phyloP scores from a whole-genome alignment of 92 coral and sea anemone genomes.

The Parazoanthus swiftii region DNA sequence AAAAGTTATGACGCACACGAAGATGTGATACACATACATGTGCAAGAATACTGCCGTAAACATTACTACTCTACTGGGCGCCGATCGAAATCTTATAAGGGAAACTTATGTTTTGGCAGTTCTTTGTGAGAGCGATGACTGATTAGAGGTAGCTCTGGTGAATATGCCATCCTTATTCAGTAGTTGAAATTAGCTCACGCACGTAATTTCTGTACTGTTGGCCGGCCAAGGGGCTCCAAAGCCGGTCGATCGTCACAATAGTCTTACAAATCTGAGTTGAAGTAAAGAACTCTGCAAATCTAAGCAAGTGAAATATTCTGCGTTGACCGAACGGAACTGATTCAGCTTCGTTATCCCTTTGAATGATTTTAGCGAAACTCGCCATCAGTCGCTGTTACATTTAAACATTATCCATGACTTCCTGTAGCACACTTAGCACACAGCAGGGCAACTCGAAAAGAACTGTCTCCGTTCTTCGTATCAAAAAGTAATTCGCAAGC shows the following conservation, averaged over 20 bases:
- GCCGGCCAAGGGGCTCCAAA: too few relatives aligned
- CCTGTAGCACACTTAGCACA: not conserved
- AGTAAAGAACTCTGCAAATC: not conserved
- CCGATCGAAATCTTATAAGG: not conserved
- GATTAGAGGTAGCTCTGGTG: not conserved
- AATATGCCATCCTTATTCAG: not conserved
- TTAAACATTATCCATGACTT: too few relatives aligned
- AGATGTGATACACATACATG: too few relatives aligned
- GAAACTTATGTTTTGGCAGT: not conserved
- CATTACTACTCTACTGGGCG: not conserved
- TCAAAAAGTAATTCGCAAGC: not conserved
- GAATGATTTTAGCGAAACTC: not conserved
- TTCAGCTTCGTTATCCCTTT: not conserved
- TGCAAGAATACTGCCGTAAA: not conserved
- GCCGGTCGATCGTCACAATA: too few relatives aligned
- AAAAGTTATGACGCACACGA: too few relatives aligned
- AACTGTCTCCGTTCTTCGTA: not conserved
- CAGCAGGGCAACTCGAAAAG: not conserved
- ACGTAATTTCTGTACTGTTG: too few relatives aligned
- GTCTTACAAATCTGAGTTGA: not conserved
- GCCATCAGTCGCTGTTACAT: too few relatives aligned
- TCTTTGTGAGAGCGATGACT: not conserved
- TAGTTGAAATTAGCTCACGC: not conserved
- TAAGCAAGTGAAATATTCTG: not conserved
- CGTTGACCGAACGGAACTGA: not conserved